Conservation (phyloP, 2,888 invertebrate species). For the Imbricaverruca yamaguchii region DNA sequence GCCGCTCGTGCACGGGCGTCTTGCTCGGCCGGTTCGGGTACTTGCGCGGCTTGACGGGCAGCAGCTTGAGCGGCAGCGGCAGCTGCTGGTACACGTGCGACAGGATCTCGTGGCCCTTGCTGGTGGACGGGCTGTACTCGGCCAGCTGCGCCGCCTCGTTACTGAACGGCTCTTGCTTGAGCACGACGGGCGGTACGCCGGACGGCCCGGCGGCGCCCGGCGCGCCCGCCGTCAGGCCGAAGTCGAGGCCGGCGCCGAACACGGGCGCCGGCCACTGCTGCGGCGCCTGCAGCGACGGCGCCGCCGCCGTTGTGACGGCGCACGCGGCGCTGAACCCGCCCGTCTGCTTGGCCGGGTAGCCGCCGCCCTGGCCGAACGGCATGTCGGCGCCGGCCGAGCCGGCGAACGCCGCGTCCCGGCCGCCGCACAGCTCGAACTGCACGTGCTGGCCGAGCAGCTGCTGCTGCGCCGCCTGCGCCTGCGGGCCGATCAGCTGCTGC, state of each 20-base stretch:
- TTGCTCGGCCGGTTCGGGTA: constrained; percentile 97
- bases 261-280: constrained; percentile 42
- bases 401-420: constrained; percentile 38
- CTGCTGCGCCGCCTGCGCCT: constrained; percentile 40
- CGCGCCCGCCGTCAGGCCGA: constrained; percentile 48
- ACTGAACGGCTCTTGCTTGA: constrained; percentile 33
- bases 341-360: neutral
- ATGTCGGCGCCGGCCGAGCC: constrained; percentile 39
- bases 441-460: constrained; percentile 42
- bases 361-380: neutral
- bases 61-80: constrained; percentile 73
- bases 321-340: neutral
- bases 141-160: constrained; percentile 50
- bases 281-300: constrained; percentile 41
- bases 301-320: constrained; percentile 46
- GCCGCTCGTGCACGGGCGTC: constrained; percentile 94
- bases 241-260: constrained; percentile 50
- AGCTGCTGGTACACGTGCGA: constrained; percentile 59
- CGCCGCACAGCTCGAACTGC: constrained; percentile 29
- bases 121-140: constrained; percentile 89
- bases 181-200: constrained; percentile 30
- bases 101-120: constrained; percentile 91
- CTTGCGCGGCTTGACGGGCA: constrained; percentile 89
- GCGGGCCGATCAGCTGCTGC: constrained; percentile 36
- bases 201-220: constrained; percentile 32